Conservation (phyloP, 2,888 invertebrate species). For the Zaprionus lineosus region DNA sequence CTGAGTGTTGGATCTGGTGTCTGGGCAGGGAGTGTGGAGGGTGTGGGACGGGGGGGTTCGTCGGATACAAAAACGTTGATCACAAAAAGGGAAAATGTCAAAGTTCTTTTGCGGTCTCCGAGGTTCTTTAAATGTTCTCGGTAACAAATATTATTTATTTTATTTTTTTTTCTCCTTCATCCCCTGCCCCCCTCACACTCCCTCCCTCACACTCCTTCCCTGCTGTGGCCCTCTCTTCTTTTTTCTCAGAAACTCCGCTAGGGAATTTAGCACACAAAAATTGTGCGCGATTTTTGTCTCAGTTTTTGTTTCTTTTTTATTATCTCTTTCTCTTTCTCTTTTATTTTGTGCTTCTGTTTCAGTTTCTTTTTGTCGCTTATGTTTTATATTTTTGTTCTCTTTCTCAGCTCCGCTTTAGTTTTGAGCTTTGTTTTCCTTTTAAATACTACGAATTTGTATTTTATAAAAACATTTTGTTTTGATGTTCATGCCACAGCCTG, state of each 20-base stretch:
- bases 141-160: slow-evolving; percentile 42
- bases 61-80: slow-evolving; percentile 56
- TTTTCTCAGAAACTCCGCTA: slow-evolving; percentile 66
- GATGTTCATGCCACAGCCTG: slow-evolving; percentile 33
- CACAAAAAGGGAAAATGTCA: slow-evolving; percentile 73
- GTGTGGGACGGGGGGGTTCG: slow-evolving; percentile 3
- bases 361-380: slow-evolving; percentile 14
- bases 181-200: too few relatives aligned
- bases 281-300: slow-evolving; percentile 32
- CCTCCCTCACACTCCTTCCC: too few relatives aligned
- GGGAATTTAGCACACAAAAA: slow-evolving; percentile 66
- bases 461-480: slow-evolving; percentile 39
- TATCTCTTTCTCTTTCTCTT: slow-evolving; percentile 3
- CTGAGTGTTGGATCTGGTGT: too few relatives aligned
- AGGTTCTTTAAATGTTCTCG: slow-evolving; percentile 74
- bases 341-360: slow-evolving; percentile 9
- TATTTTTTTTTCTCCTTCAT: slow-evolving; percentile 31
- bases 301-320: too few relatives aligned
- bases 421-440: slow-evolving; percentile 31
- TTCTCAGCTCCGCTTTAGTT: slow-evolving; percentile 31
- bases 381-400: slow-evolving; percentile 5
- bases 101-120: slow-evolving; percentile 73
- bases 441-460: slow-evolving; percentile 3
- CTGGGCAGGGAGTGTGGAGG: background rate
- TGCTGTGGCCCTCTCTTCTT: slow-evolving; percentile 21